These are phyloP conservation scores for Tragelaphus strepsiceros DNA, from an alignment of 2,113 vertebrate species.

Conservation along the genomic window DNA sequence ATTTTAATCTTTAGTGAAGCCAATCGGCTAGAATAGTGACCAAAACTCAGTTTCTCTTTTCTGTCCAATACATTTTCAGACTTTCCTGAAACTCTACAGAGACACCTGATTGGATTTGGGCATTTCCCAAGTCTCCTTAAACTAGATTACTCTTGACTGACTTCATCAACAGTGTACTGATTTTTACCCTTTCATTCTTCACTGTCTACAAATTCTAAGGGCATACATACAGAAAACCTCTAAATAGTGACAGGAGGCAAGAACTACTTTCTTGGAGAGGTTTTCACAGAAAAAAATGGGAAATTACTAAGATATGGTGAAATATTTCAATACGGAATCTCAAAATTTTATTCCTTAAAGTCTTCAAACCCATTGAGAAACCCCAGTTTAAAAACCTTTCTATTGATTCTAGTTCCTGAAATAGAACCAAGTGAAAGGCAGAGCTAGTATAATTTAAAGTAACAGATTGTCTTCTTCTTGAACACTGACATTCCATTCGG, in stretches of 20 bases:
- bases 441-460: slow-evolving; percentile 52
- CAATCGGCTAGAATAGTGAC: background rate
- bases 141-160: background rate
- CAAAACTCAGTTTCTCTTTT: background rate
- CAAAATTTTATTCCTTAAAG: slow-evolving; percentile 42
- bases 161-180: background rate
- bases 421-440: slow-evolving; percentile 40
- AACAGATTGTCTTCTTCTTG: slow-evolving; percentile 60
- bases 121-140: slow-evolving; percentile 3
- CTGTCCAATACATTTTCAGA: background rate
- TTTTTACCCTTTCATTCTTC: slow-evolving; percentile 27
- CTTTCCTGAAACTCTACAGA: background rate
- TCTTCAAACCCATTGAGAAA: slow-evolving; percentile 51
- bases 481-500: slow-evolving; percentile 33
- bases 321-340: background rate
- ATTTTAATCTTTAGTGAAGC: background rate
- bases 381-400: slow-evolving; percentile 21
- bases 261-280: background rate
- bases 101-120: background rate
- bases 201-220: background rate
- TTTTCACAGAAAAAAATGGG: background rate
- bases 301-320: background rate
- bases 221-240: background rate
- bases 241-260: background rate
- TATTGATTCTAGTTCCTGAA: slow-evolving; percentile 57